Evolutionary conservation across 2,797 vertebrate genomes (phyloP).

Genomic region (Erethizon dorsatum): DNA sequence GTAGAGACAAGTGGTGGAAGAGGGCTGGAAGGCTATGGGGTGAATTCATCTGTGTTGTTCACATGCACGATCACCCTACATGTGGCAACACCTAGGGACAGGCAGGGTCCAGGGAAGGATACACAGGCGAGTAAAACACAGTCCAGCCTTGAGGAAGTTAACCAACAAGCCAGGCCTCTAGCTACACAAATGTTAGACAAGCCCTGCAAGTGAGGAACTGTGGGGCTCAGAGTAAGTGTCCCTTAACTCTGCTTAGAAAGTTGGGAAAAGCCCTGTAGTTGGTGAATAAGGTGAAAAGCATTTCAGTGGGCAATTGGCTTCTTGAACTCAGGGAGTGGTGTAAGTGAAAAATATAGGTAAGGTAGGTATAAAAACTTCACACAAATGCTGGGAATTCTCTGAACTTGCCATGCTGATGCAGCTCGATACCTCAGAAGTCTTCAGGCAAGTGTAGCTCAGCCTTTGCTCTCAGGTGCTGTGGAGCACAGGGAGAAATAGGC

Average conservation of each 20-base stretch:
- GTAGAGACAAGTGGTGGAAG: not conserved
- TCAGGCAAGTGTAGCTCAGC: not conserved
- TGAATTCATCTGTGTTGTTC: not conserved
- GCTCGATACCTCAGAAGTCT: not conserved
- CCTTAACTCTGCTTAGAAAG: not conserved
- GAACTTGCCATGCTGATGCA: not conserved
- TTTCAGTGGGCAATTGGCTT: not conserved
- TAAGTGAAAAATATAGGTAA: not conserved
- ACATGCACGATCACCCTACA: fast-evolving
- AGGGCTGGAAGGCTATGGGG: not conserved
- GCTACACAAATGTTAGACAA: not conserved
- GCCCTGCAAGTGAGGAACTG: not conserved
- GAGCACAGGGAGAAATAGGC: not conserved
- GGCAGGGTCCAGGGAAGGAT: no score
- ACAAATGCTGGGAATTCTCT: not conserved
- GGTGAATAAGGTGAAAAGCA: not conserved
- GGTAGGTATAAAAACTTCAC: not conserved
- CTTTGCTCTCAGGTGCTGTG: not conserved
- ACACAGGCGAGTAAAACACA: not conserved
- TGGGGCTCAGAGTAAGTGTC: not conserved
- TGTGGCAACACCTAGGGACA: no score
- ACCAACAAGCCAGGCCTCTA: not conserved
- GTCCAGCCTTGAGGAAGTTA: not conserved
- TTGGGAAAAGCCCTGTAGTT: not conserved
- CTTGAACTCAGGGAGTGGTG: not conserved